phyloP scores from a whole-genome alignment of 1,140 invertebrate species.

The Galleria mellonella region DNA sequence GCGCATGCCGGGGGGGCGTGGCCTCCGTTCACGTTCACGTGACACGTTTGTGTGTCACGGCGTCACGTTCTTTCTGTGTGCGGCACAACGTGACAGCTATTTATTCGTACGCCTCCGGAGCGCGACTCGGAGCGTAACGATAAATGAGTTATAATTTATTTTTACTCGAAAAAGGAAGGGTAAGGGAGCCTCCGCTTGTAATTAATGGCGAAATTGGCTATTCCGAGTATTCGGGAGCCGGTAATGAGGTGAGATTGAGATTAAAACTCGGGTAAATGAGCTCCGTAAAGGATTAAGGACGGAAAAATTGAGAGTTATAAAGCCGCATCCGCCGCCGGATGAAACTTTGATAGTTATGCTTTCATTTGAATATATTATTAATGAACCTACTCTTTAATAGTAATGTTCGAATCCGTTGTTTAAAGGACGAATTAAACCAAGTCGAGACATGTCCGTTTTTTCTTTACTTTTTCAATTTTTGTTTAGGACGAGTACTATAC shows the following conservation, averaged over 20 bases:
- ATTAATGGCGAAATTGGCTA: constrained; percentile 71
- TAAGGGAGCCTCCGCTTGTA: constrained; percentile 47
- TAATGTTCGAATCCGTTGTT: not conserved
- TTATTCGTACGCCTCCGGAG: constrained; percentile 34
- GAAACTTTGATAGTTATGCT: constrained; percentile 15
- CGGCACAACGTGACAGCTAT: constrained; percentile 56
- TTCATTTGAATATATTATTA: constrained; percentile 16
- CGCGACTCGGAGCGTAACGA: constrained; percentile 37
- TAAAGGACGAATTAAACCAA: too few relatives aligned
- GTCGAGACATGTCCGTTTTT: too few relatives aligned
- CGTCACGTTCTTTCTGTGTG: constrained; percentile 44
- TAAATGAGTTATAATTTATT: constrained; percentile 74
- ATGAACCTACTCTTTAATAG: not conserved
- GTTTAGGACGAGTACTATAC: too few relatives aligned
- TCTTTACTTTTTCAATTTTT: too few relatives aligned
- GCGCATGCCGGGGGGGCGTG: constrained; percentile 54
- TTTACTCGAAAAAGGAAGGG: constrained; percentile 67
- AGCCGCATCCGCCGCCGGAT: constrained; percentile 9
- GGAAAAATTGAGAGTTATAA: constrained; percentile 50
- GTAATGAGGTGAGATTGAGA: constrained; percentile 72
- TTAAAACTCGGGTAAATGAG: constrained; percentile 66
- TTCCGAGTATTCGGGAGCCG: constrained; percentile 64
- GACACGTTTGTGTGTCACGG: constrained; percentile 18
- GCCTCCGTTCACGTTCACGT: constrained; percentile 45
- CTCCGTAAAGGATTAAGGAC: constrained; percentile 54